Evolutionary conservation across 2,797 vertebrate species (phyloP).

Genomic region (Chaunax sp.): DNA sequence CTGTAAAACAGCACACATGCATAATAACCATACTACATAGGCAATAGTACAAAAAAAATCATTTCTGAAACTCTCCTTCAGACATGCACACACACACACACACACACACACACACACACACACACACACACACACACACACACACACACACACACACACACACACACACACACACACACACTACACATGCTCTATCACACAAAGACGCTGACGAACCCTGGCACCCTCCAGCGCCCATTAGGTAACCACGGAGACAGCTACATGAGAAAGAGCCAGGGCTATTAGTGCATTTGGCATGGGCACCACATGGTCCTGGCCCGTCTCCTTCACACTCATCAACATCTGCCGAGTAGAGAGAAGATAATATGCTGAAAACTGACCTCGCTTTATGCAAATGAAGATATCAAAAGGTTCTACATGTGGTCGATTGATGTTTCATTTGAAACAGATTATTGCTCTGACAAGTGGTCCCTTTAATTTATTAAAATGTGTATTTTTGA

Average conservation of each 20-base stretch:
- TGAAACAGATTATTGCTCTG: background rate
- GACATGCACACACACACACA: conserved; percentile 6
- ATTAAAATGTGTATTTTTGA: background rate
- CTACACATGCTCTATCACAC: conserved; percentile 26
- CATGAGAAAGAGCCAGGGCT: conserved; percentile 81
- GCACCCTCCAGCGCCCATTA: conserved; percentile 70
- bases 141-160: conserved; percentile 21
- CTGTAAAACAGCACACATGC: conserved; percentile 52
- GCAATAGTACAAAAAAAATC: background rate
- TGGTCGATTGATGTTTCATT: background rate
- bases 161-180: background rate
- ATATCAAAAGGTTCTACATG: background rate
- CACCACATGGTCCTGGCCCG: conserved; percentile 74
- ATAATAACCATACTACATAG: background rate
- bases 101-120: background rate
- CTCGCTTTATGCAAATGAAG: background rate
- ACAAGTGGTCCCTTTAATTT: too few species aligned
- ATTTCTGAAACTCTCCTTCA: background rate
- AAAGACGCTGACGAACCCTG: conserved; percentile 65
- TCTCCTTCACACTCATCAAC: conserved; percentile 80
- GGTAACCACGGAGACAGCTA: conserved; percentile 80
- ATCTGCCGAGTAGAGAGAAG: conserved; percentile 66
- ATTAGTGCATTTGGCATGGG: conserved; percentile 82
- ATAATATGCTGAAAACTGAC: background rate
- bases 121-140: conserved; percentile 10